Percentiles rank a stretch among this genome's conserved stretches.
Conservation (phyloP, 2,113 vertebrate species). For the Prinia subflava region DNA sequence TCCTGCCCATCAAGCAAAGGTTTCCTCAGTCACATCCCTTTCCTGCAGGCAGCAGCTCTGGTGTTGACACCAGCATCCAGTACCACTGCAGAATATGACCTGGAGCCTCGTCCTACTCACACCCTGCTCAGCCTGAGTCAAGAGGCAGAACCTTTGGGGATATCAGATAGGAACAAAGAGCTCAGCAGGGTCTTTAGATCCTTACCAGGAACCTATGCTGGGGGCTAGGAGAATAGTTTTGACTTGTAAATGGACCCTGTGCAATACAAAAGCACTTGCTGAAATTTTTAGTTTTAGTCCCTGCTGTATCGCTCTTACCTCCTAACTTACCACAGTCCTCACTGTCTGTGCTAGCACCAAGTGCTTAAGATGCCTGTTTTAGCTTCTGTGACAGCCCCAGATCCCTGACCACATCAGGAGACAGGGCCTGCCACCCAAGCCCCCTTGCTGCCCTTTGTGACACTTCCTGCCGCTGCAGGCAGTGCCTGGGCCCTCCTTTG, state of each 20-base stretch:
- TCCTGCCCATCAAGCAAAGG: not conserved
- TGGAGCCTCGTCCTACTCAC: not conserved
- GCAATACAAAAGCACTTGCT: not conserved
- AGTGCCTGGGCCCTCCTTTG: not conserved
- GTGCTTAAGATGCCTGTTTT: not conserved
- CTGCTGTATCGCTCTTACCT: not conserved
- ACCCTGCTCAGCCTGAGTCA: not conserved
- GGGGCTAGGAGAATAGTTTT: not conserved
- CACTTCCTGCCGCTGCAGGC: not conserved
- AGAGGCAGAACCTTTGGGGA: not conserved
- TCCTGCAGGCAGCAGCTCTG: not conserved
- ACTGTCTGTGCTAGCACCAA: not conserved
- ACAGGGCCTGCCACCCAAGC: not conserved
- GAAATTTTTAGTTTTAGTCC: not conserved
- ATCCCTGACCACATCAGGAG: accelerated
- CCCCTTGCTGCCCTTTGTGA: not conserved
- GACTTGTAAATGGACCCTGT: not conserved
- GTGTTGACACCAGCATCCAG: not conserved
- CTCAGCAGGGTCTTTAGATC: not conserved
- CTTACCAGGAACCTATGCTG: not conserved
- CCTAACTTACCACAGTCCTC: not conserved
- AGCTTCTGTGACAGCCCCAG: not conserved
- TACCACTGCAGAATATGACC: not conserved
- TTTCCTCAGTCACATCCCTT: not conserved
- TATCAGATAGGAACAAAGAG: not conserved